phyloP scores from a whole-genome alignment of 2,113 vertebrate species.

The Pycnonotus jocosus region DNA sequence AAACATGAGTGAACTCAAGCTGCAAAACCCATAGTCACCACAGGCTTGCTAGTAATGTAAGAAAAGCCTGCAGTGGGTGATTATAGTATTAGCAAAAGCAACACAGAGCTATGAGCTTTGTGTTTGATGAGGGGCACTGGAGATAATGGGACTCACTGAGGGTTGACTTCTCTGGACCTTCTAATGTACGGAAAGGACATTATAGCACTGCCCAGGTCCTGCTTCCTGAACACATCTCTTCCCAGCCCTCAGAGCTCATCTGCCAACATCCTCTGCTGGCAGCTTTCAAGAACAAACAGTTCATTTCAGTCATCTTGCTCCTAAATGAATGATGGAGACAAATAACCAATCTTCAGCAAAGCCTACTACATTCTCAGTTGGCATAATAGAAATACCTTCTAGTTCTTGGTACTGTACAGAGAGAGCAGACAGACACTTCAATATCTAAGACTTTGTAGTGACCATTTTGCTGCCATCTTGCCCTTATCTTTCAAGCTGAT shows the following conservation, averaged over 20 bases:
- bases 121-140: background rate
- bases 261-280: background rate
- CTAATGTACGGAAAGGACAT: background rate
- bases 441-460: background rate
- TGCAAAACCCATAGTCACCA: background rate
- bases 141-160: background rate
- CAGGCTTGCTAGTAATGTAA: background rate
- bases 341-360: background rate
- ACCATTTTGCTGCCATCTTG: background rate
- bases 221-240: background rate
- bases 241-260: background rate
- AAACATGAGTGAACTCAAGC: background rate
- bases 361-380: background rate
- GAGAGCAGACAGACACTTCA: background rate
- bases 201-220: background rate
- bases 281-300: background rate
- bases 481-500: background rate
- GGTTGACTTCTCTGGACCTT: fast-evolving
- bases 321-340: background rate
- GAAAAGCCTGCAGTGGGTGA: background rate
- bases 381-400: background rate
- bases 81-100: background rate
- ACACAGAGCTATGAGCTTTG: background rate
- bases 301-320: background rate
- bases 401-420: background rate